Evolutionary conservation across 1,140 invertebrate species (phyloP).

Genomic region (Ceratosolen solmsi): DNA sequence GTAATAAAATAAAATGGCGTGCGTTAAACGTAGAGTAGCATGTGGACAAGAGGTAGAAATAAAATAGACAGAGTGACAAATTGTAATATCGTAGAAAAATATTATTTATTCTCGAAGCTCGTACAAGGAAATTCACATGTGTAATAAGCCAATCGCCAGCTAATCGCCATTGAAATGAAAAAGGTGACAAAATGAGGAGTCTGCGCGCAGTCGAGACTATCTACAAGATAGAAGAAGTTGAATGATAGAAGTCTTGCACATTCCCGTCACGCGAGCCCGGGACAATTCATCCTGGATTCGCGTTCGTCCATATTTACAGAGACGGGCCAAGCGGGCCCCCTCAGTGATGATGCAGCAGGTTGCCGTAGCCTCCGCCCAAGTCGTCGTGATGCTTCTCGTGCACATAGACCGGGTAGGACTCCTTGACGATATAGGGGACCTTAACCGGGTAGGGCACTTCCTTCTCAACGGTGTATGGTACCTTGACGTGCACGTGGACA

Average conservation of each 20-base stretch:
- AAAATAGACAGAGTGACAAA: background rate
- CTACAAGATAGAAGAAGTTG: background rate
- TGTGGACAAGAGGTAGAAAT: background rate
- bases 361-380: background rate
- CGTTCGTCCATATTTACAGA: constrained; percentile 32
- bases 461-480: constrained; percentile 64
- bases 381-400: constrained; percentile 70
- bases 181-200: background rate
- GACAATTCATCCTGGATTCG: background rate
- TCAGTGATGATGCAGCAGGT: background rate
- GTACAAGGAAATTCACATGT: constrained; percentile 31
- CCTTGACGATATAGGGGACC: constrained; percentile 67
- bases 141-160: background rate
- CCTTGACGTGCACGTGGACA: constrained; percentile 63
- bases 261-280: background rate
- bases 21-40: background rate
- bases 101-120: constrained; percentile 44
- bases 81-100: constrained; percentile 43
- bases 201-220: background rate
- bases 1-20: background rate
- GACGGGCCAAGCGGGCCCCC: background rate
- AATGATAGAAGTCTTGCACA: constrained; percentile 2
- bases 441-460: constrained; percentile 68
- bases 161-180: background rate
- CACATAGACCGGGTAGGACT: constrained; percentile 68